Conservation (phyloP, 2,113 vertebrate genomes). For the Machaerirhynchus nigripectus region DNA sequence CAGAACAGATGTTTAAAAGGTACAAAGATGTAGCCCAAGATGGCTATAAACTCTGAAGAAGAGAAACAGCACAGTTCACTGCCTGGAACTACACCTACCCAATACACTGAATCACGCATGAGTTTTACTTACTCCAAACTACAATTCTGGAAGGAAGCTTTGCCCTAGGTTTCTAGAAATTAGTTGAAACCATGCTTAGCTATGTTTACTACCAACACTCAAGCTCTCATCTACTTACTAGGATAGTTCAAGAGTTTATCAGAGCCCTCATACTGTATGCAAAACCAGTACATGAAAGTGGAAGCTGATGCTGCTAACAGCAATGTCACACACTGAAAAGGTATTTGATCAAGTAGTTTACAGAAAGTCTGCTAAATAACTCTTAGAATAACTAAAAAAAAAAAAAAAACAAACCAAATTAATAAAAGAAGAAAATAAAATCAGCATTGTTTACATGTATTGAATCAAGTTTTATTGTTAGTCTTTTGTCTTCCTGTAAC, state of each 20-base stretch:
- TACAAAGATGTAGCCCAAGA: neutral
- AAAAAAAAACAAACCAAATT: neutral
- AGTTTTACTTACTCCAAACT: neutral
- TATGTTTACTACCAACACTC: neutral
- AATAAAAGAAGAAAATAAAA: neutral
- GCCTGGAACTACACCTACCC: neutral
- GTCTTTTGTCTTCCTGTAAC: neutral
- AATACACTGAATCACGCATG: fast-evolving
- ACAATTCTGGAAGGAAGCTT: neutral
- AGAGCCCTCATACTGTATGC: neutral
- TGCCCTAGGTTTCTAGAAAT: neutral
- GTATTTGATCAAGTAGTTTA: neutral
- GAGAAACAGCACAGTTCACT: neutral
- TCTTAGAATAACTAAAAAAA: neutral
- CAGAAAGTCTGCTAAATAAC: neutral
- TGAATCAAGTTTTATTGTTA: neutral
- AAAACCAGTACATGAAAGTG: neutral
- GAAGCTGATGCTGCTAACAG: neutral
- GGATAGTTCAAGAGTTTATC: neutral
- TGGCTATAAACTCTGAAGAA: neutral
- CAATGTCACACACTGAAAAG: neutral
- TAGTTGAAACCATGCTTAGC: neutral
- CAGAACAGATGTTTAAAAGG: neutral
- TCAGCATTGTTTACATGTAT: neutral
- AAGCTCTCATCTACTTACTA: neutral